Conservation (phyloP, 2,797 vertebrate species). For the Anolis apletophallus region DNA sequence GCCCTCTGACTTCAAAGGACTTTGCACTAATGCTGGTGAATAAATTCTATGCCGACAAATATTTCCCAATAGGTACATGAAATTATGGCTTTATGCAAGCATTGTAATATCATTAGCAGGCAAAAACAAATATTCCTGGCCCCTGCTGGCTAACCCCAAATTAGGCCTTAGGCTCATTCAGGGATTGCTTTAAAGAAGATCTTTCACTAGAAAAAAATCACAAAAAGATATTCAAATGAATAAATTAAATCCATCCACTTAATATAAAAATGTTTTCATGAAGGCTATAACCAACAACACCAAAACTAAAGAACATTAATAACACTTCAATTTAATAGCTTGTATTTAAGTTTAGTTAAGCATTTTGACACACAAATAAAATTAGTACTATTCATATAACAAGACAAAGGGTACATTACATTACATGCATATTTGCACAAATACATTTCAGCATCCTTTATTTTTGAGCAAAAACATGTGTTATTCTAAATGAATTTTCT, state of each 20-base stretch:
- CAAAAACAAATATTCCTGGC: slow-evolving; percentile 44
- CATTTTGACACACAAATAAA: slow-evolving; percentile 4
- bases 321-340: not conserved
- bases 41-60: slow-evolving; percentile 78
- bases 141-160: slow-evolving; percentile 18
- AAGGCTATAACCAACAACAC: slow-evolving; percentile 2
- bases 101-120: slow-evolving; percentile 48
- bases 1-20: slow-evolving; percentile 86
- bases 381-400: not conserved
- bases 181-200: not conserved
- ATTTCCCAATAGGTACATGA: slow-evolving; percentile 65
- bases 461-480: slow-evolving; percentile 10
- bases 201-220: not conserved
- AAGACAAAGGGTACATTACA: not conserved
- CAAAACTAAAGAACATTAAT: slow-evolving; percentile 24
- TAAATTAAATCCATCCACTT: slow-evolving; percentile 18
- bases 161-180: not conserved
- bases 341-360: not conserved
- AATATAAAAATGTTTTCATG: slow-evolving; percentile 22
- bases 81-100: slow-evolving; percentile 63
- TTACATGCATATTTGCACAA: not conserved
- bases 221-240: slow-evolving; percentile 2
- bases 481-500: slow-evolving; percentile 29
- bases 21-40: slow-evolving; percentile 82
- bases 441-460: slow-evolving; percentile 20